Conservation (phyloP, 2,113 vertebrate genomes). For the Phycodurus eques region DNA sequence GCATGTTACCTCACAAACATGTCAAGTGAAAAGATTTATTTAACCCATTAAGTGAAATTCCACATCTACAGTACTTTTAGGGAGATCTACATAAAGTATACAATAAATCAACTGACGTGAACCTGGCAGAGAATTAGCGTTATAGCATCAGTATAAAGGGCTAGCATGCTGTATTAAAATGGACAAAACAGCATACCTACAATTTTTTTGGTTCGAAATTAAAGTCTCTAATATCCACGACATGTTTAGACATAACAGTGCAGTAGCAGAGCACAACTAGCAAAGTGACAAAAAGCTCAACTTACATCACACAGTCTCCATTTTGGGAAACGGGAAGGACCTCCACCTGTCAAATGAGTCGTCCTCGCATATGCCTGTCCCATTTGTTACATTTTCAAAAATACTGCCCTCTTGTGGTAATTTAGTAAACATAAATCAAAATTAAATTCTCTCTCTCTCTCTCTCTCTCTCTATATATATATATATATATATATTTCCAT, state of each 20-base stretch:
- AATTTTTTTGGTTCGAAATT: background rate
- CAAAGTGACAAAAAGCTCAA: background rate
- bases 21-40: background rate
- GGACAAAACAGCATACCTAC: background rate
- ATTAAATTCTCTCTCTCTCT: no score
- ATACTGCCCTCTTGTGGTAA: background rate
- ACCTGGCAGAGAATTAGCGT: background rate
- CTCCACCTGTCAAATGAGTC: background rate
- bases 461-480: no score
- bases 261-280: background rate
- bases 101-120: background rate
- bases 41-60: background rate
- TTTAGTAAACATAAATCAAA: background rate
- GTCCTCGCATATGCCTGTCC: background rate
- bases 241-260: background rate
- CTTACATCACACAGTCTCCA: background rate
- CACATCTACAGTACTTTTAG: background rate
- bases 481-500: no score
- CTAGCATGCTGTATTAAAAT: background rate
- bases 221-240: background rate
- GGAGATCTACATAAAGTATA: background rate
- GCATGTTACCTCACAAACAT: background rate
- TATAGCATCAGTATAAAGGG: background rate
- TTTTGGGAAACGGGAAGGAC: background rate
- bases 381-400: background rate